Evolutionary conservation across 2,888 invertebrate genomes (phyloP).

Genomic region (Euphydryas editha): DNA sequence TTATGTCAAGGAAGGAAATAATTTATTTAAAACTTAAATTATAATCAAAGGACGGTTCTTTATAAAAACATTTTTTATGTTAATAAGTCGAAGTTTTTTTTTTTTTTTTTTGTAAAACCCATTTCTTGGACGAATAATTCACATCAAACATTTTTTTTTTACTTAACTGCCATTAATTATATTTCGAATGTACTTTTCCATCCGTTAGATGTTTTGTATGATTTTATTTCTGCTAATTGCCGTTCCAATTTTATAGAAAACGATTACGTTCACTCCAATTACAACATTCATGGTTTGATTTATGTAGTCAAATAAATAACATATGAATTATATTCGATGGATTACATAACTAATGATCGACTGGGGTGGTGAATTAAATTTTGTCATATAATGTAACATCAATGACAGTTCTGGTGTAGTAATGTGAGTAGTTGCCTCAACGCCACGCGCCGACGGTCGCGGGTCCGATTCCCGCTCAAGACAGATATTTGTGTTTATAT

Average conservation of each 20-base stretch:
- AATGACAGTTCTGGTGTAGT: too few species aligned
- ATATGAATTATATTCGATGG: too few species aligned
- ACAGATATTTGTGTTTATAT: too few species aligned
- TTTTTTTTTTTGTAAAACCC: background rate
- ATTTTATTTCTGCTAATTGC: slow-evolving; percentile 2
- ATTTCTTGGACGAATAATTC: background rate
- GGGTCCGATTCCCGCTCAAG: too few species aligned
- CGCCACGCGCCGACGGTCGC: too few species aligned
- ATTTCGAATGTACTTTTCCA: background rate
- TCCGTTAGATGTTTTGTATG: background rate
- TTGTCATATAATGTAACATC: too few species aligned
- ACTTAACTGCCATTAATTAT: background rate
- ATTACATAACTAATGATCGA: too few species aligned
- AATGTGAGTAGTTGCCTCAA: too few species aligned
- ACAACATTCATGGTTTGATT: background rate
- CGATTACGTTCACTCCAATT: background rate
- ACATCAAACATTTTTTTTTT: background rate
- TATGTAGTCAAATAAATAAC: too few species aligned
- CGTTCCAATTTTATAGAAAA: background rate
- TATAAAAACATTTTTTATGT: background rate
- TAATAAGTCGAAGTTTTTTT: background rate
- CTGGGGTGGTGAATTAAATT: too few species aligned
- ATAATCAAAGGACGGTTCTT: background rate
- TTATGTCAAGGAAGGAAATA: too few species aligned
- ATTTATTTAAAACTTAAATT: background rate